Percentiles rank a stretch among this genome's conserved stretches.
phyloP scores from a whole-genome alignment of 92 coral and sea anemone genomes.

The Scolanthus callimorphus region DNA sequence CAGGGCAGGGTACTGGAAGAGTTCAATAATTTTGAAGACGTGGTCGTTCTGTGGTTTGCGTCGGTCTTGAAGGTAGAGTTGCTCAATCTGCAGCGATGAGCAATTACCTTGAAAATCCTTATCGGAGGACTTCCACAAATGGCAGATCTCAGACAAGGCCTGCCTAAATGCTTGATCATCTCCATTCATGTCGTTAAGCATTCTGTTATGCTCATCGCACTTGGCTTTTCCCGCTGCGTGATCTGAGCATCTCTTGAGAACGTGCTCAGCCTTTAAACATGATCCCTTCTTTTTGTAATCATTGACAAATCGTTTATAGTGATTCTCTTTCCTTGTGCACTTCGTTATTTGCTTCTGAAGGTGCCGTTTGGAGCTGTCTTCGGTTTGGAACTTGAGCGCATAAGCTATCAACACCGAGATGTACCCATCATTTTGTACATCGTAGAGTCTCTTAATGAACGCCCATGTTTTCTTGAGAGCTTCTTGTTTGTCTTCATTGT shows the following conservation, averaged over 20 bases:
- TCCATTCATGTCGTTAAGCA: not conserved
- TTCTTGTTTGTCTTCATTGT: no score
- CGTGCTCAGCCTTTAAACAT: not conserved
- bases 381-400: no score
- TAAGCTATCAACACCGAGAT: no score
- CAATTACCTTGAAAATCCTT: not conserved
- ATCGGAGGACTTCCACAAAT: not conserved
- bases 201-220: not conserved
- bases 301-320: not conserved
- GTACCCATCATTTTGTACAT: no score
- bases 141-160: not conserved
- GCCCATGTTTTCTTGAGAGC: no score
- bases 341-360: not conserved
- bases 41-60: slow-evolving; percentile 2
- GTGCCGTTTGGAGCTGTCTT: no score
- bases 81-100: not conserved
- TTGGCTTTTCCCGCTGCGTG: slow-evolving; percentile 1
- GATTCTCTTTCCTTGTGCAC: not conserved
- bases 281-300: not conserved
- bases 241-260: not conserved
- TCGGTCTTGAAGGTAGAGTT: not conserved
- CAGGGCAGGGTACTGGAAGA: slow-evolving; percentile 4
- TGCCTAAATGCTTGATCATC: not conserved
- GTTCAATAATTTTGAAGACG: not conserved
- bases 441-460: no score